Conservation (phyloP, 2,888 invertebrate species). For the Andrena haemorrhoa region DNA sequence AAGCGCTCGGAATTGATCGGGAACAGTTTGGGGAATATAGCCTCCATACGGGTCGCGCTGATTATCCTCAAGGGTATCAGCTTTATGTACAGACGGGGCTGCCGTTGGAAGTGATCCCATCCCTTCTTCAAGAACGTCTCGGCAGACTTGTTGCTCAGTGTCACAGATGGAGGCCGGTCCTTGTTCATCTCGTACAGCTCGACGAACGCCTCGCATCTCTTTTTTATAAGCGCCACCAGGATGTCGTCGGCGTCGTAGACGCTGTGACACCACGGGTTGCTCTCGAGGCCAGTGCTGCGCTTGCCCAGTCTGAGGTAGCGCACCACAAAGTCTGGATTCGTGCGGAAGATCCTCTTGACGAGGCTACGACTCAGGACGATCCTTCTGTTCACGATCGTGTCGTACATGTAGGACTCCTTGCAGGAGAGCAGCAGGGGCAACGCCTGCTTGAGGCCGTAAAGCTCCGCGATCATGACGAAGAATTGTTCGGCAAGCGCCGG, state of each 20-base stretch:
- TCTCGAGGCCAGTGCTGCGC: not conserved
- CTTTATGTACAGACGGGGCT: slow-evolving; percentile 66
- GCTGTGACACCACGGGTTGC: not conserved
- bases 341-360: slow-evolving; percentile 61
- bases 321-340: slow-evolving; percentile 75
- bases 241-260: slow-evolving; percentile 59
- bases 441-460: slow-evolving; percentile 72
- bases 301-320: slow-evolving; percentile 74
- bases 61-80: slow-evolving; percentile 73
- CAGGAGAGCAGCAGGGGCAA: slow-evolving; percentile 76
- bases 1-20: slow-evolving; percentile 60
- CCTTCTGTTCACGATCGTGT: slow-evolving; percentile 50
- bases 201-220: slow-evolving; percentile 69
- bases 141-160: slow-evolving; percentile 70
- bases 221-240: slow-evolving; percentile 72
- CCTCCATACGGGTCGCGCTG: slow-evolving; percentile 62
- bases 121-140: slow-evolving; percentile 74
- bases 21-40: slow-evolving; percentile 70
- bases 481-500: slow-evolving; percentile 74
- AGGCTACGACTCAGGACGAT: slow-evolving; percentile 61
- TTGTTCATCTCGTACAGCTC: slow-evolving; percentile 68
- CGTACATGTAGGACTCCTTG: slow-evolving; percentile 71
- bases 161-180: not conserved
- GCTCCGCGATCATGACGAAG: slow-evolving; percentile 62
- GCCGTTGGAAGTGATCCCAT: slow-evolving; percentile 62